Percentiles rank a stretch among this genome's conserved stretches.
Conservation (phyloP, 2,888 invertebrate genomes). For the Drosophila ustulata region DNA sequence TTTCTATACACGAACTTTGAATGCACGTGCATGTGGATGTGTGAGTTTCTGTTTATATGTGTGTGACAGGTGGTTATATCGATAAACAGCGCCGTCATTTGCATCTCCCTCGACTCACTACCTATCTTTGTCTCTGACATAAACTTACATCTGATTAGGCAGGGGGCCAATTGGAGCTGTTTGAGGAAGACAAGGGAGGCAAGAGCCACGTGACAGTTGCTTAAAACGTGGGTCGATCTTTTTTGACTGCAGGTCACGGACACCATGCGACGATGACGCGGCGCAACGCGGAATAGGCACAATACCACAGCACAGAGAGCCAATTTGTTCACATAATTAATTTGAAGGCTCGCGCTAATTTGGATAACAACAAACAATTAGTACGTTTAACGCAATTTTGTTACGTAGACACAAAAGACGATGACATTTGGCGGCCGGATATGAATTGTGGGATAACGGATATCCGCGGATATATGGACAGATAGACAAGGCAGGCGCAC, state of each 20-base stretch:
- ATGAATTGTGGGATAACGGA: not conserved
- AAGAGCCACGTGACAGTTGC: slow-evolving; percentile 54
- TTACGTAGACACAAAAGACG: slow-evolving; percentile 37
- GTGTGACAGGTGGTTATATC: slow-evolving; percentile 77
- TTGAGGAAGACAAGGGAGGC: not conserved
- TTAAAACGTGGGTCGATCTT: slow-evolving; percentile 48
- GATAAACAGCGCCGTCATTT: slow-evolving; percentile 57
- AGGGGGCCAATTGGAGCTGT: not conserved
- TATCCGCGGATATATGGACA: slow-evolving; percentile 23
- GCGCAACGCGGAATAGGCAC: not conserved
- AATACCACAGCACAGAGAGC: slow-evolving; percentile 46
- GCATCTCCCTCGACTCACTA: slow-evolving; percentile 30
- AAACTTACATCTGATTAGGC: slow-evolving; percentile 19
- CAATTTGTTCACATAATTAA: slow-evolving; percentile 70
- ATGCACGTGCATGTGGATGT: not conserved
- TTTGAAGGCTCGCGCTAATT: slow-evolving; percentile 57
- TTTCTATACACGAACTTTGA: not conserved
- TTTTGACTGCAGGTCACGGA: slow-evolving; percentile 65
- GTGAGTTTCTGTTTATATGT: slow-evolving; percentile 15
- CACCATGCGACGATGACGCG: slow-evolving; percentile 29
- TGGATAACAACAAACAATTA: slow-evolving; percentile 50
- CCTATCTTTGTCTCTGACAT: slow-evolving; percentile 33
- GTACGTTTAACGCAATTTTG: slow-evolving; percentile 44
- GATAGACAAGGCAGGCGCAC: slow-evolving; percentile 64
- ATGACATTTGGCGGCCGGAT: slow-evolving; percentile 15